Evolutionary conservation across 2,797 vertebrate genomes (phyloP), one percentile per base, ranked within the genome.

Genomic region (Phalloptychus januarius): DNA sequence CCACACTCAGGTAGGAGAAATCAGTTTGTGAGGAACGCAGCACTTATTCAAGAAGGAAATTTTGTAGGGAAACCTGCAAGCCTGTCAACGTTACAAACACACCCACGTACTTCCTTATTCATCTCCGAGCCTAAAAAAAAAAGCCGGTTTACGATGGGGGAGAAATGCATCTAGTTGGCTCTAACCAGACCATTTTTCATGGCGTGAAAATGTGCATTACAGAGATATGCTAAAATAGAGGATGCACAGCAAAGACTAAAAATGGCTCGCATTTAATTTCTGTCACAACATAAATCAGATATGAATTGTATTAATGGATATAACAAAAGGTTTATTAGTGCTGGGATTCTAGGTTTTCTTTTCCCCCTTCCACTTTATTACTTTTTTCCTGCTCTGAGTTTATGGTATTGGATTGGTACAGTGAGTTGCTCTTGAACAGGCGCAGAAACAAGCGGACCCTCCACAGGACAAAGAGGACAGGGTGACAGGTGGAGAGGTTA

Each of bases 11-110:
- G 88, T 86, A 83, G 80, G 80, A 90, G 87, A 86, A 86, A 94
- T 93, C 75, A 91, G 90, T 93, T 94, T 91, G 89, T 89, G 91
- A 92, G 93, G 94, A 92, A 92, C 89, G 87, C 87, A 90, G 78
- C 91, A 92, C 87, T 94, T 94, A 89, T 91, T 89, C 86, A 83
- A 81, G 83, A 90, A 52, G 76, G 80, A 90, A 84, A 79, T 90
- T 81, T n/a, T 61, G 89, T 45, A 45, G 67, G 28, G 86, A 90
- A 92, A 89, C 84, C 83, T 81, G 86, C 82, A 78, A 86, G 88
- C 90, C 90, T 89, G 92, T 92, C 92, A 90, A 88, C 90, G 88
- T 80, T 79, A 83, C 72, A 79, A 71, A 40, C 72, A 36, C 79
- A 78, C 75, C 69, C 78, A 78, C 63, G 23, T 48, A 75, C 54